Evolutionary conservation across 1,140 invertebrate species (phyloP), one percentile per base, ranked within the genome.

Genomic region (Drosophila navojoa): DNA sequence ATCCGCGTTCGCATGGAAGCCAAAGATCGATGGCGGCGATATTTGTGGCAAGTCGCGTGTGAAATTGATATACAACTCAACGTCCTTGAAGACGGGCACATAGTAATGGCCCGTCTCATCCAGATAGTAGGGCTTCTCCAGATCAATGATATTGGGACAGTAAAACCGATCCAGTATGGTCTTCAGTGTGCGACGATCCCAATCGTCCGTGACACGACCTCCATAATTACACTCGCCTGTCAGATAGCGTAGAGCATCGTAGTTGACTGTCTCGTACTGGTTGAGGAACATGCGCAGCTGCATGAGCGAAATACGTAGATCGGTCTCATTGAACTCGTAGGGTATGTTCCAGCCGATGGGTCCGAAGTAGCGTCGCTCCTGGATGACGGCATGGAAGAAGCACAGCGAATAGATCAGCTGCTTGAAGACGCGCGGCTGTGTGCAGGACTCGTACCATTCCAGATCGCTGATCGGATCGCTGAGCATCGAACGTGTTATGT

Each of bases 191-290:
- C 98, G 94, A 52, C 97, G 94, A 93, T 99, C 98, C 96, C 97
- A 98, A 82, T 98, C 96, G 90, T 99, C 98, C 0, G 97, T 99
- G 1, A 99, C 97, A 87, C 97, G 94, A 0, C 98, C 98, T 25
- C 98, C 98, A 84, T 99, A 99, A 93, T 99, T 99, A 90, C 98
- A 99, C 93, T 99, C 98, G 9, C 98, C 98, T 0, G 96, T 98
- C 60, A 99, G 92, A 93, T 99, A 99, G 5, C 95, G 94, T 6
- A 99, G 89, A 0, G 98, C 98, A 50, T 97, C 96, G 90, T 96
- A 98, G 86, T 98, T 97, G 0, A 98, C 95, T 49, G 97, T 95
- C 92, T 95, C 93, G 84, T 96, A 97, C 71, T 98, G 95, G 90
- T 98, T 96, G 16, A 98, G 94, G 92, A 98, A 98, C 93, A 98